Evolutionary conservation across 2,888 invertebrate species (phyloP).

Genomic region (Spilarctia lutea): DNA sequence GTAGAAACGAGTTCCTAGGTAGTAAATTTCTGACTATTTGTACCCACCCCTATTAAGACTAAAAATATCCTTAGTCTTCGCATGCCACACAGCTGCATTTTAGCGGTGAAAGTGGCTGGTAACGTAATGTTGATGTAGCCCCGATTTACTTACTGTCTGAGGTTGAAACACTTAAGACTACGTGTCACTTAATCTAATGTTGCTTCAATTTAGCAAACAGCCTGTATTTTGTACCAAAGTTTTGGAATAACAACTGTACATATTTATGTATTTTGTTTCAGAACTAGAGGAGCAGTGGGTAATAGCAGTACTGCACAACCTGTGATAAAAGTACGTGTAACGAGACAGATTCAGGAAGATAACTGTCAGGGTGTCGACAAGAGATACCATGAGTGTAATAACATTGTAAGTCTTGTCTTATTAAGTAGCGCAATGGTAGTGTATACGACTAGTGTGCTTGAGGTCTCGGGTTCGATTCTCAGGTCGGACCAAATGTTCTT

Average conservation of each 20-base stretch:
- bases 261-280: conserved; percentile 61
- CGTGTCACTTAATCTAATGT: background rate
- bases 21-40: no score
- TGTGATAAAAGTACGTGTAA: conserved; percentile 66
- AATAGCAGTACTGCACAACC: conserved; percentile 53
- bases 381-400: conserved; percentile 93
- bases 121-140: background rate
- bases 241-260: background rate
- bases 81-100: no score
- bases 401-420: conserved; percentile 84
- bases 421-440: background rate
- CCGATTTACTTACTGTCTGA: background rate
- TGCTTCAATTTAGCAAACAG: background rate
- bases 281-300: conserved; percentile 52
- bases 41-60: no score
- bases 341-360: conserved; percentile 65
- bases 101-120: no score
- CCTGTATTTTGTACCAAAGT: background rate
- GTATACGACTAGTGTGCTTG: no score
- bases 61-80: no score
- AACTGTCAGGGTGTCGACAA: conserved; percentile 91
- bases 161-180: no score
- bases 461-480: no score
- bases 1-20: no score
- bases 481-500: no score